phyloP scores from a whole-genome alignment of 2,797 vertebrate genomes.

The Enteromius afrohamiltoni region DNA sequence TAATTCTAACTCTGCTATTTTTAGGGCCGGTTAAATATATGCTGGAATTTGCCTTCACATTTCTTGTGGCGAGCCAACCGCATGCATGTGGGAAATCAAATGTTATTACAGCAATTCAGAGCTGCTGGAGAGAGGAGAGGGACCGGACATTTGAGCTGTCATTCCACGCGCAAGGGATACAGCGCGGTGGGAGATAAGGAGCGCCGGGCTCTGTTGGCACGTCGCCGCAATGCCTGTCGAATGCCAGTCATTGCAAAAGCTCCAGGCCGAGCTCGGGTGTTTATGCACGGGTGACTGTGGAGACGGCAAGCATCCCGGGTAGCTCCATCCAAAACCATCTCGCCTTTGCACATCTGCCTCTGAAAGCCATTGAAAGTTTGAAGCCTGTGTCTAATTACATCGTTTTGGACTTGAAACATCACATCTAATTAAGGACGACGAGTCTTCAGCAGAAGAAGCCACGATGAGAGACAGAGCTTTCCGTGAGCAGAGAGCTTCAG shows the following conservation, averaged over 20 bases:
- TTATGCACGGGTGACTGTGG: constrained; percentile 77
- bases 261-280: constrained; percentile 75
- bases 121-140: constrained; percentile 38
- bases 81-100: constrained; percentile 62
- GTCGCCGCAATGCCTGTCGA: constrained; percentile 66
- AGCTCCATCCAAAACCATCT: constrained; percentile 41
- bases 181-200: constrained; percentile 60
- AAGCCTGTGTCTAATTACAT: constrained; percentile 74
- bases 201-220: constrained; percentile 73
- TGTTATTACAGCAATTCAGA: constrained; percentile 56
- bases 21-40: constrained; percentile 60
- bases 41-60: constrained; percentile 55
- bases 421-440: constrained; percentile 71
- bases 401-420: constrained; percentile 75
- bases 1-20: constrained; percentile 56
- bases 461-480: constrained; percentile 72
- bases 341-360: constrained; percentile 50
- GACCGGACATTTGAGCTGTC: constrained; percentile 29
- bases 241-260: constrained; percentile 77
- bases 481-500: constrained; percentile 70
- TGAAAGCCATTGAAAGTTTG: constrained; percentile 51
- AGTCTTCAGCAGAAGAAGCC: constrained; percentile 55
- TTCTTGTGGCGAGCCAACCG: constrained; percentile 31
- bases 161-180: constrained; percentile 49
- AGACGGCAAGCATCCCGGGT: constrained; percentile 65